Evolutionary conservation across 2,113 vertebrate species (phyloP).

Genomic region (Lophius piscatorius): DNA sequence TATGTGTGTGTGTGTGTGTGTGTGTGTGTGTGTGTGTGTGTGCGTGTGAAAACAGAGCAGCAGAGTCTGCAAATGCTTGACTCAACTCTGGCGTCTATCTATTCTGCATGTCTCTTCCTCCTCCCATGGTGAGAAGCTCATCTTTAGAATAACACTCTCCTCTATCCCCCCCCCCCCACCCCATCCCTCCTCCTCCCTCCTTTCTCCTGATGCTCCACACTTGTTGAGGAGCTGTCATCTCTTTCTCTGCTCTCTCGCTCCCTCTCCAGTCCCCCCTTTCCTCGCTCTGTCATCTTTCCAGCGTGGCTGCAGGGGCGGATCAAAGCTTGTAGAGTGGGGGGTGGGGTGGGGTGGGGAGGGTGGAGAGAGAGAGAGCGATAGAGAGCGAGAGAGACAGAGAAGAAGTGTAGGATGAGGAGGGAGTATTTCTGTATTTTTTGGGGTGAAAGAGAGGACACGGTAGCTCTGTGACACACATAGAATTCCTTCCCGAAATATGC

Average conservation of each 20-base stretch:
- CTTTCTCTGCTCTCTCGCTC: constrained; percentile 41
- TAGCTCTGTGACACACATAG: constrained; percentile 68
- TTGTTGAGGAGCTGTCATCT: constrained; percentile 76
- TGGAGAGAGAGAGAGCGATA: constrained; percentile 1
- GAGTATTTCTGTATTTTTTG: constrained; percentile 67
- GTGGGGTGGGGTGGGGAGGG: constrained; percentile 32
- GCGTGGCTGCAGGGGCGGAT: constrained; percentile 74
- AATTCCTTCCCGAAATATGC: constrained; percentile 30
- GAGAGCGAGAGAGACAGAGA: constrained; percentile 12
- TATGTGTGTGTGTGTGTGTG: constrained; percentile 1
- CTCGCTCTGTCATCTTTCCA: constrained; percentile 70
- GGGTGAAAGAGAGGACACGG: constrained; percentile 77
- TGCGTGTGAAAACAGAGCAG: constrained; percentile 9
- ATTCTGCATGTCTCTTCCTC: constrained; percentile 39
- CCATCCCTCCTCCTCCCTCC: constrained; percentile 6
- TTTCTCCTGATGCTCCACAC: constrained; percentile 45
- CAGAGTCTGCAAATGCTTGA: constrained; percentile 30
- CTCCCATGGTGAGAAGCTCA: constrained; percentile 48
- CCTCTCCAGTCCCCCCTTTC: constrained; percentile 37
- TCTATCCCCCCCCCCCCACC: constrained; percentile 10
- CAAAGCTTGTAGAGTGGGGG: constrained; percentile 70
- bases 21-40: constrained; percentile 5
- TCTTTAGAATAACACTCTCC: constrained; percentile 56
- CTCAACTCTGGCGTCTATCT: constrained; percentile 44
- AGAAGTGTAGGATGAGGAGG: constrained; percentile 44